A percentile compares a stretch with the other conserved stretches of the same genome.
These are phyloP conservation scores for Drosophila lutescens DNA, from an alignment of 2,888 invertebrate species.

Conservation along the genomic window DNA sequence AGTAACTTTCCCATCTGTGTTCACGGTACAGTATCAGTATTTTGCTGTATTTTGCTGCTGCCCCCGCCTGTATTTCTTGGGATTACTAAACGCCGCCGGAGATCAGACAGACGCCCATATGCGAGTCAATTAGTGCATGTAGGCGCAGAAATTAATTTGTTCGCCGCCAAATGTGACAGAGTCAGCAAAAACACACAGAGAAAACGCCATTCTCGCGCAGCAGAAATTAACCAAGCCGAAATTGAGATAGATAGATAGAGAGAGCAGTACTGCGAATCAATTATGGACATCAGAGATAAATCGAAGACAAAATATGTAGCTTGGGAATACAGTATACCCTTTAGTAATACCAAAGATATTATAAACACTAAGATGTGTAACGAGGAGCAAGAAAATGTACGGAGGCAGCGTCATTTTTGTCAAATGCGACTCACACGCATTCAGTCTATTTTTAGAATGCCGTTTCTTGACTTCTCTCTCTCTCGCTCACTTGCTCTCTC, in stretches of 20 bases:
- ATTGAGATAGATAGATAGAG: not conserved
- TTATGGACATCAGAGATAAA: conserved; percentile 10
- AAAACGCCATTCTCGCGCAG: conserved; percentile 12
- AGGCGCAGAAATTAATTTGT: conserved; percentile 79
- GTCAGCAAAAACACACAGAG: conserved; percentile 11
- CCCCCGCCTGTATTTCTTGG: conserved; percentile 18
- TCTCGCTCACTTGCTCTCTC: too few relatives aligned
- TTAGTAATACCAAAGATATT: not conserved
- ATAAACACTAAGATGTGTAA: too few relatives aligned
- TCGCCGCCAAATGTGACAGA: conserved; percentile 72
- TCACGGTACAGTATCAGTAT: not conserved
- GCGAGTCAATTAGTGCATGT: conserved; percentile 74
- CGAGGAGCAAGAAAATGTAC: too few relatives aligned
- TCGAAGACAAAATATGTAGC: not conserved
- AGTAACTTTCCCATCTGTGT: conserved; percentile 2
- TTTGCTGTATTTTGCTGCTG: not conserved
- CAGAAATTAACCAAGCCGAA: conserved; percentile 40
- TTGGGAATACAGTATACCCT: not conserved
- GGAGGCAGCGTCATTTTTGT: too few relatives aligned
- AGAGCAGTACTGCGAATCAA: conserved; percentile 21
- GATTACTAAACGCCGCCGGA: conserved; percentile 62
- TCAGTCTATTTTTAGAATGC: too few relatives aligned
- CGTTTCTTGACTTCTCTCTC: too few relatives aligned
- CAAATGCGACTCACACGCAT: too few relatives aligned
- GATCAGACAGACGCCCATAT: conserved; percentile 55